A percentile compares a stretch with the other conserved stretches of the same genome.
phyloP scores from a whole-genome alignment of 1,140 invertebrate genomes.

The Mactra quadrangularis region DNA sequence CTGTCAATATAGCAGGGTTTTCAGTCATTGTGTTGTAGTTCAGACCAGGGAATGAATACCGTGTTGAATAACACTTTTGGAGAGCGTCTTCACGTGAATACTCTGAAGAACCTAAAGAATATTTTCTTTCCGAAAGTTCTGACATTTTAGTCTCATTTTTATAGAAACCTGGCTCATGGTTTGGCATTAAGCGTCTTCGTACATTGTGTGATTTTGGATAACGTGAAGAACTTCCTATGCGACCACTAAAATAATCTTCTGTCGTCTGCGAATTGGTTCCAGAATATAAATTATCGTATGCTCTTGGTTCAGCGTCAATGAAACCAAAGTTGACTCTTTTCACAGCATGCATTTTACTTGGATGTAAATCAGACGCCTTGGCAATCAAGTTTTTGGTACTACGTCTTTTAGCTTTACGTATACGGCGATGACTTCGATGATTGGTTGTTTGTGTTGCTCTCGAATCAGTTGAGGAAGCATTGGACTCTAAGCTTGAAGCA shows the following conservation, averaged over 20 bases:
- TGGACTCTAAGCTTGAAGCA: not conserved
- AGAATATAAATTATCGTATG: conserved; percentile 21
- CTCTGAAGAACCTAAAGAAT: not conserved
- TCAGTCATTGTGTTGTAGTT: not conserved
- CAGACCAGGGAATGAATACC: not conserved
- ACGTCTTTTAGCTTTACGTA: not conserved
- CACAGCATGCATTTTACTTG: conserved; percentile 47
- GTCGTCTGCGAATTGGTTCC: not conserved
- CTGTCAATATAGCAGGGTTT: not conserved
- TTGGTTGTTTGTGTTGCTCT: not conserved
- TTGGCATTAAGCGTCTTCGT: conserved; percentile 21
- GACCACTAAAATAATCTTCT: not conserved
- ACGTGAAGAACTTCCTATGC: not conserved
- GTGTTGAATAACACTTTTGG: not conserved
- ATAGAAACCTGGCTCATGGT: not conserved
- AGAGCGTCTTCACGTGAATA: not conserved
- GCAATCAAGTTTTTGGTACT: not conserved
- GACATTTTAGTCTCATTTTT: too few species aligned
- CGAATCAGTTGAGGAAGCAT: not conserved
- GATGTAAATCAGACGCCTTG: conserved; percentile 32
- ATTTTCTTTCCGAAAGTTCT: too few species aligned
- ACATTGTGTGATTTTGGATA: not conserved
- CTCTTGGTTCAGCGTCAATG: conserved; percentile 38
- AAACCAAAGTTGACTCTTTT: conserved; percentile 55
- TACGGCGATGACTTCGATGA: not conserved